Conservation (phyloP, 2,888 invertebrate species). For the Unio pictorum region DNA sequence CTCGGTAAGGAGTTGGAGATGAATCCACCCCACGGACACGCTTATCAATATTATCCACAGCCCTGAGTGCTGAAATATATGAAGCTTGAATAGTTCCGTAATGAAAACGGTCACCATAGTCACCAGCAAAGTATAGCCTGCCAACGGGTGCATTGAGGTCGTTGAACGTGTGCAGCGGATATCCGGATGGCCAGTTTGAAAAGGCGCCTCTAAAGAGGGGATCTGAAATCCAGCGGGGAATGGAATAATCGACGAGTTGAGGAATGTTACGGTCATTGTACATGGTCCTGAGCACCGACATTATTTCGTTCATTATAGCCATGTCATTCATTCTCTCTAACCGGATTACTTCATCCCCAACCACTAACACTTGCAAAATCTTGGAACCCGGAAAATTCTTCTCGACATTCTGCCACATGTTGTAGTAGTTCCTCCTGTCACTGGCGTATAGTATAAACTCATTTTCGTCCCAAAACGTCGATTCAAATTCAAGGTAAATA, state of each 20-base stretch:
- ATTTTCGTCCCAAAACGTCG: slow-evolving; percentile 2
- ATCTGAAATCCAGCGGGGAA: not conserved
- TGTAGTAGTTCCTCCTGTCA: not conserved
- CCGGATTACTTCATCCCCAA: not conserved
- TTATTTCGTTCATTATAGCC: not conserved
- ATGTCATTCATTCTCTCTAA: not conserved
- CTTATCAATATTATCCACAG: not conserved
- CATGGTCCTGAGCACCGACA: not conserved
- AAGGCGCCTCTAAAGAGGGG: slow-evolving; percentile 1
- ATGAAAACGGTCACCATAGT: not conserved
- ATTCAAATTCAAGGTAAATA: not conserved
- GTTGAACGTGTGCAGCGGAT: not conserved
- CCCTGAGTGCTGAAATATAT: not conserved
- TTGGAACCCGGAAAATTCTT: slow-evolving; percentile 1
- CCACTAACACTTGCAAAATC: not conserved
- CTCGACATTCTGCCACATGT: not conserved
- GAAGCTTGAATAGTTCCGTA: slow-evolving; percentile 2
- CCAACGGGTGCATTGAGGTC: not conserved
- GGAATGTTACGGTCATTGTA: not conserved
- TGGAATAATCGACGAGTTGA: not conserved
- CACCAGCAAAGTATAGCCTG: slow-evolving; percentile 4
- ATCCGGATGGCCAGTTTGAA: slow-evolving; percentile 3
- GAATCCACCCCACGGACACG: not conserved
- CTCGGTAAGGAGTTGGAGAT: not conserved
- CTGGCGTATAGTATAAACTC: slow-evolving; percentile 5